Evolutionary conservation across 2,113 vertebrate species (phyloP).

Genomic region (Rafetus swinhoei): DNA sequence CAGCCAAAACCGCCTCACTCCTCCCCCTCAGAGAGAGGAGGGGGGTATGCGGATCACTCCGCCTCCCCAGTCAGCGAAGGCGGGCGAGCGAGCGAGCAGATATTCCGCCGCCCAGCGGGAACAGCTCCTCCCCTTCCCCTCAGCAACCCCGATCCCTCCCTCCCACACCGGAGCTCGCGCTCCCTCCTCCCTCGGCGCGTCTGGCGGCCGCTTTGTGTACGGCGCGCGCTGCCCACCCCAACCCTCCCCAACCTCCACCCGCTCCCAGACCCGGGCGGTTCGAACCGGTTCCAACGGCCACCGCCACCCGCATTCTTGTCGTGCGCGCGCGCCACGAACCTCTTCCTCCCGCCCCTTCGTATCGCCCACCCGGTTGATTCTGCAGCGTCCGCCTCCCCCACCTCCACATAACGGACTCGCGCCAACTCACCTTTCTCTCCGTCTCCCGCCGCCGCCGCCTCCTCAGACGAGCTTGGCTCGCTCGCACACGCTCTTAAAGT

Average conservation of each 20-base stretch:
- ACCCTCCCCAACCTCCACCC: background rate
- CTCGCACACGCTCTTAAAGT: constrained; percentile 55
- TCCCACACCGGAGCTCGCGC: background rate
- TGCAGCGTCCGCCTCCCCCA: background rate
- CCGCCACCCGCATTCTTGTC: background rate
- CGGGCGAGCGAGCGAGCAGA: background rate
- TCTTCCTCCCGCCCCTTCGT: constrained; percentile 21
- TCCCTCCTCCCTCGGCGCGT: background rate
- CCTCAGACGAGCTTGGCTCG: constrained; percentile 29
- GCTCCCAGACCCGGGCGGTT: background rate
- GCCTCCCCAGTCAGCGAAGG: constrained; percentile 6
- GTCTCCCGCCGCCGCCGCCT: constrained; percentile 58
- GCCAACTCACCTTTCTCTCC: constrained; percentile 75
- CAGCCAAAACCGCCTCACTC: background rate
- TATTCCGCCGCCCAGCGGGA: constrained; percentile 2
- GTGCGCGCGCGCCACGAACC: background rate
- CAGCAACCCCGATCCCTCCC: background rate
- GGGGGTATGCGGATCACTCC: constrained; percentile 11
- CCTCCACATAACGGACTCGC: constrained; percentile 39
- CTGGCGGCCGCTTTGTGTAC: background rate
- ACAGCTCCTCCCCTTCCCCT: background rate
- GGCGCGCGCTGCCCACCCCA: background rate
- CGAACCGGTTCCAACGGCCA: constrained; percentile 32
- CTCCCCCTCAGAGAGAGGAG: background rate
- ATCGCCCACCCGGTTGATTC: background rate